A percentile compares a stretch with the other conserved stretches of the same genome.
phyloP scores from a whole-genome alignment of 2,888 invertebrate species.

The Bellardia pandia region DNA sequence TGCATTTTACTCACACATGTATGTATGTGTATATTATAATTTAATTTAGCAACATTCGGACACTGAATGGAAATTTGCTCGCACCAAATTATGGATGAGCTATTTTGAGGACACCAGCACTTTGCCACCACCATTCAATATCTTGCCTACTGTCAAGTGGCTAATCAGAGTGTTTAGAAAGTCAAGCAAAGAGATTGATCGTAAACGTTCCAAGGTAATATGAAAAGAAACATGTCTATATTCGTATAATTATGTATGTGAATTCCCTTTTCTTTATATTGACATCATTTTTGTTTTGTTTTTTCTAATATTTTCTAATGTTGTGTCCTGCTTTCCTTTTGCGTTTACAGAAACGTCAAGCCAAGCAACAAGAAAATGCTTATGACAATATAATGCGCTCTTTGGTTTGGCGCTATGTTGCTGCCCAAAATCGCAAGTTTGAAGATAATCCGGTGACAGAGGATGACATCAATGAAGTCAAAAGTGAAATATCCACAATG shows the following conservation, averaged over 20 bases:
- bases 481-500: slow-evolving; percentile 96
- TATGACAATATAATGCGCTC: slow-evolving; percentile 94
- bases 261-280: neutral
- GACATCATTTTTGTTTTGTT: neutral
- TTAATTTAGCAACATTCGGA: slow-evolving; percentile 93
- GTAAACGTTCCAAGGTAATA: slow-evolving; percentile 81
- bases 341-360: slow-evolving; percentile 84
- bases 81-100: slow-evolving; percentile 97
- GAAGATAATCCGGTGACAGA: slow-evolving; percentile 95
- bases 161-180: slow-evolving; percentile 88
- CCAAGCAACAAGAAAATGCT: slow-evolving; percentile 88
- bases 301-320: neutral
- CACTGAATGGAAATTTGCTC: slow-evolving; percentile 98
- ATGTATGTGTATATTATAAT: neutral
- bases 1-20: neutral
- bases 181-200: slow-evolving; percentile 84
- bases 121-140: slow-evolving; percentile 96
- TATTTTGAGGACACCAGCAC: slow-evolving; percentile 97
- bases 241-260: slow-evolving; percentile 10
- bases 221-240: neutral
- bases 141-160: slow-evolving; percentile 94
- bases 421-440: slow-evolving; percentile 92
- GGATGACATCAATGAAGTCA: slow-evolving; percentile 97
- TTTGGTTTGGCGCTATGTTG: slow-evolving; percentile 96
- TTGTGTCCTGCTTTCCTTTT: neutral